Conservation (phyloP, 2,797 vertebrate species). For the Mormyrus hasselquistii region DNA sequence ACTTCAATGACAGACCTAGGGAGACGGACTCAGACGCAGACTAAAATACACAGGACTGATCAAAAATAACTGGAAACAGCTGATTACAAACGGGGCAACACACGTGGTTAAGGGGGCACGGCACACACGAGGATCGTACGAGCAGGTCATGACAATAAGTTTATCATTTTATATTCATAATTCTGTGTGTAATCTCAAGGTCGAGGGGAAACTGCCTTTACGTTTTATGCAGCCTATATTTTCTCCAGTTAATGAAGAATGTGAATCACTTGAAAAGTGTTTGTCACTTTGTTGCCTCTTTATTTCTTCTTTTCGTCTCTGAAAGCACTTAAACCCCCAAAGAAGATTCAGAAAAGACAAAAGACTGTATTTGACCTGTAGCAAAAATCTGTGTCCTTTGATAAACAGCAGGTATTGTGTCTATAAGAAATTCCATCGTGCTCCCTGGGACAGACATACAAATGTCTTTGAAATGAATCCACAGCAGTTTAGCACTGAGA, state of each 20-base stretch:
- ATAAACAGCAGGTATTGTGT: background rate
- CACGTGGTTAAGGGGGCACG: no score
- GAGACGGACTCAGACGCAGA: no score
- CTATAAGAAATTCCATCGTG: background rate
- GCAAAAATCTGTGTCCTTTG: background rate
- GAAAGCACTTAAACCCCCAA: background rate
- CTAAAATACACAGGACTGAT: no score
- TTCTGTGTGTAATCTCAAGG: background rate
- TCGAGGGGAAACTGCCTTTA: background rate
- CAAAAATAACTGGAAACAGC: no score
- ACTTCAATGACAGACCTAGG: no score
- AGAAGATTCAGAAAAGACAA: background rate
- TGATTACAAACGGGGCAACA: no score
- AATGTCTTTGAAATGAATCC: background rate
- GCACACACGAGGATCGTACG: no score
- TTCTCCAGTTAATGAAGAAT: background rate
- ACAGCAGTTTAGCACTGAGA: background rate
- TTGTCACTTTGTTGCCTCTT: background rate
- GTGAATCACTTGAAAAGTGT: background rate
- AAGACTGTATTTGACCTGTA: background rate
- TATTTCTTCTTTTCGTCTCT: background rate
- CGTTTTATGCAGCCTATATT: background rate
- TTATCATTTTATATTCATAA: background rate
- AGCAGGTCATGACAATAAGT: background rate
- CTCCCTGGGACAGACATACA: background rate